phyloP scores from a whole-genome alignment of 2,797 vertebrate genomes.

The Pampus argenteus region DNA sequence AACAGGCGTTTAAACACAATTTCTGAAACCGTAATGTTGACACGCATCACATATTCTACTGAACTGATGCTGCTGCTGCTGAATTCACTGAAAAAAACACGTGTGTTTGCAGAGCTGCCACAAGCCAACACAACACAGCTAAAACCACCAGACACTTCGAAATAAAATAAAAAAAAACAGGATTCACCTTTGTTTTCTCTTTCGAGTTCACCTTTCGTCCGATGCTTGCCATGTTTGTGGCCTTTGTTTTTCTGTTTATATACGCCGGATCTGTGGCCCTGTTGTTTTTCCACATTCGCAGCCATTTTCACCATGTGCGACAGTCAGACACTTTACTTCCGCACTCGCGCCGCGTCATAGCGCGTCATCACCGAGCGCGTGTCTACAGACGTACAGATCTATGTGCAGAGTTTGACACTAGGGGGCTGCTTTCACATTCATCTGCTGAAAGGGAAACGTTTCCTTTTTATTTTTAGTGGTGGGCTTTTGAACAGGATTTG shows the following conservation, averaged over 20 bases:
- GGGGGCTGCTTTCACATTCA: too few relatives aligned
- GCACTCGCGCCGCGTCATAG: slow-evolving; percentile 38
- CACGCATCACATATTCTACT: rapidly evolving
- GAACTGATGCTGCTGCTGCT: rapidly evolving
- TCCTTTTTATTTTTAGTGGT: too few relatives aligned
- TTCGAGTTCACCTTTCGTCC: slow-evolving; percentile 87
- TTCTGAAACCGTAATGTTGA: not conserved
- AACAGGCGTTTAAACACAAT: not conserved
- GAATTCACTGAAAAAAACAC: slow-evolving; percentile 48
- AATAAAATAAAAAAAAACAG: not conserved
- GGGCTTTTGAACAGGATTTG: too few relatives aligned
- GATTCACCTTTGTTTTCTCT: slow-evolving; percentile 86
- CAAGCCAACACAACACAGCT: not conserved
- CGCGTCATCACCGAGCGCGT: too few relatives aligned
- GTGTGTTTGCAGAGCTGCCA: slow-evolving; percentile 53
- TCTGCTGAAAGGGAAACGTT: too few relatives aligned
- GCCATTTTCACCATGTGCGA: slow-evolving; percentile 84
- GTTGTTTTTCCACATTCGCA: slow-evolving; percentile 82
- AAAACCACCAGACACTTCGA: not conserved
- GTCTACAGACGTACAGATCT: not conserved
- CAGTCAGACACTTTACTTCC: slow-evolving; percentile 58
- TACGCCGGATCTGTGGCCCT: slow-evolving; percentile 83
- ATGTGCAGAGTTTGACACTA: too few relatives aligned
- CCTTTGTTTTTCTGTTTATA: slow-evolving; percentile 89
- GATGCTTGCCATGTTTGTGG: slow-evolving; percentile 89